phyloP scores from a whole-genome alignment of 2,888 invertebrate genomes.

The Himalopsyche anomala region DNA sequence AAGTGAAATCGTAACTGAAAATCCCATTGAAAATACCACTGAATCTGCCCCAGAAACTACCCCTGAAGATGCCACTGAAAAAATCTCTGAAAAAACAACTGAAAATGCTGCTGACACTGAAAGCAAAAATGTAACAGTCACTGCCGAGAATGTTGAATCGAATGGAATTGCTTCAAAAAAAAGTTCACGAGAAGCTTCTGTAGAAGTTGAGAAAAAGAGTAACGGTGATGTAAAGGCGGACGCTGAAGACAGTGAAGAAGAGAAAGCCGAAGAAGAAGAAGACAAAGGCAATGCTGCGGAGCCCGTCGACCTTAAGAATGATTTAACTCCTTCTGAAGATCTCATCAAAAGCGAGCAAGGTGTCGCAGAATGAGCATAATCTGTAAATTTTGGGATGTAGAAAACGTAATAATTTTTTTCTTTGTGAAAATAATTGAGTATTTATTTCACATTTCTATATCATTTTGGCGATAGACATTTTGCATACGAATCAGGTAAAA shows the following conservation, averaged over 20 bases:
- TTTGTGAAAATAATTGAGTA: too few relatives aligned
- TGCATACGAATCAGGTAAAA: too few relatives aligned
- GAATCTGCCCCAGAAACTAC: background rate
- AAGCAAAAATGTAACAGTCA: slow-evolving; percentile 55
- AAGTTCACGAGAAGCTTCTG: slow-evolving; percentile 74
- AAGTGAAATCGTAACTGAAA: slow-evolving; percentile 65
- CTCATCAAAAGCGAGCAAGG: slow-evolving; percentile 74
- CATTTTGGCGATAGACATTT: too few relatives aligned
- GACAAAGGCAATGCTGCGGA: slow-evolving; percentile 57
- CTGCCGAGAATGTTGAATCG: slow-evolving; percentile 70
- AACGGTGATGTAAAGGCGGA: slow-evolving; percentile 64
- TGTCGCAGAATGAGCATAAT: slow-evolving; percentile 69
- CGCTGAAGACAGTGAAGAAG: slow-evolving; percentile 57
- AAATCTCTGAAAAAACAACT: slow-evolving; percentile 64
- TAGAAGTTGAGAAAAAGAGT: slow-evolving; percentile 69
- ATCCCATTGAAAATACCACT: slow-evolving; percentile 66
- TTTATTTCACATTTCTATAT: too few relatives aligned
- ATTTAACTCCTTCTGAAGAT: slow-evolving; percentile 71
- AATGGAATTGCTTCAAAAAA: slow-evolving; percentile 70
- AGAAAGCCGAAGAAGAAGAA: slow-evolving; percentile 54
- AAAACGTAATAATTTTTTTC: background rate
- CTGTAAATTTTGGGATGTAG: slow-evolving; percentile 24
- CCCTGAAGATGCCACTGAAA: slow-evolving; percentile 50
- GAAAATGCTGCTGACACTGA: slow-evolving; percentile 65
- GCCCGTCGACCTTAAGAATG: slow-evolving; percentile 69